Percentiles rank a stretch among this genome's conserved stretches.
Conservation (phyloP, 2,797 vertebrate species). For the Sebastolobus alascanus region DNA sequence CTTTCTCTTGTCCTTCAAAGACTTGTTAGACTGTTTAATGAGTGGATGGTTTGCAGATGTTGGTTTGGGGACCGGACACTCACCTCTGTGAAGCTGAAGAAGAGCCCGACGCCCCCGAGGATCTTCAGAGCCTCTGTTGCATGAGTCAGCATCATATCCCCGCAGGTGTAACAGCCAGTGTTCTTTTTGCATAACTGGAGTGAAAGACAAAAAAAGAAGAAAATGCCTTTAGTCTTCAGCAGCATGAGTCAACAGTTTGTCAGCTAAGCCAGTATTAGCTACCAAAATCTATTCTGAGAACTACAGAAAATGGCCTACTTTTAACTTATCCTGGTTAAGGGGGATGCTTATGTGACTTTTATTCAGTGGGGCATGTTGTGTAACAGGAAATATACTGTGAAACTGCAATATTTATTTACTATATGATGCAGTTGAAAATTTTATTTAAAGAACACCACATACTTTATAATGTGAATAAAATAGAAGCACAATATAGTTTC, state of each 20-base stretch:
- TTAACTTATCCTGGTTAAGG: neutral
- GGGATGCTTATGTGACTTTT: constrained; percentile 9
- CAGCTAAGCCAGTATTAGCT: constrained; percentile 21
- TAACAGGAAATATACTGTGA: neutral
- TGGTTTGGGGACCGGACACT: constrained; percentile 19
- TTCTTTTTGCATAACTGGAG: constrained; percentile 81
- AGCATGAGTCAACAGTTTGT: constrained; percentile 22
- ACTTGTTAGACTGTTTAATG: neutral
- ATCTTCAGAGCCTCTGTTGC: constrained; percentile 93
- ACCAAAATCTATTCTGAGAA: constrained; percentile 48
- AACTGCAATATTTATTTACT: neutral
- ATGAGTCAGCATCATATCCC: constrained; percentile 88
- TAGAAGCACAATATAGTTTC: neutral
- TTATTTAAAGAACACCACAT: neutral
- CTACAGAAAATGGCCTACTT: constrained; percentile 29
- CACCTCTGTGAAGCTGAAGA: constrained; percentile 97
- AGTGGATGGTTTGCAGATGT: neutral
- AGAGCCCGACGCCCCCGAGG: constrained; percentile 94
- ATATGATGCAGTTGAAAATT: neutral
- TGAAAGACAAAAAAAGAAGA: constrained; percentile 16
- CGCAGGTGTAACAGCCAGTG: constrained; percentile 82
- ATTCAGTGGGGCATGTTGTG: constrained; percentile 14
- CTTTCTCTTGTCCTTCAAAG: neutral
- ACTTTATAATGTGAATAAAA: neutral
- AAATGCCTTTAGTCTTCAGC: constrained; percentile 12